phyloP scores from a whole-genome alignment of 2,888 invertebrate genomes.

The Drosophila trichaetosa region DNA sequence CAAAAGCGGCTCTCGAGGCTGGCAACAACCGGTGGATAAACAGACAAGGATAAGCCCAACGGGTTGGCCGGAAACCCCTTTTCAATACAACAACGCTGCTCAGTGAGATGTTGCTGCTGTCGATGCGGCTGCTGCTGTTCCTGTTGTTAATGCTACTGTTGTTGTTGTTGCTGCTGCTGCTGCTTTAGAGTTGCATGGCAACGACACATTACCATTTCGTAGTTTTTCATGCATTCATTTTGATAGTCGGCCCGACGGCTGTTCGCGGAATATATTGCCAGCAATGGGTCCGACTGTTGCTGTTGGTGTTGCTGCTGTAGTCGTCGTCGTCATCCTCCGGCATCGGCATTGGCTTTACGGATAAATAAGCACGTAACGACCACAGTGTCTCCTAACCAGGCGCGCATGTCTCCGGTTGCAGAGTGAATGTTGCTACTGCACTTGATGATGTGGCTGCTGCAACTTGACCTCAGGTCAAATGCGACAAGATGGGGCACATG shows the following conservation, averaged over 20 bases:
- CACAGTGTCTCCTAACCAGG: conserved; percentile 29
- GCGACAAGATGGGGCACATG: conserved; percentile 66
- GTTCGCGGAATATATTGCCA: conserved; percentile 58
- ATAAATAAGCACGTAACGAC: conserved; percentile 61
- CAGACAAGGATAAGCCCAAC: conserved; percentile 54
- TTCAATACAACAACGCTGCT: conserved; percentile 49
- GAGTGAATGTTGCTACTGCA: conserved; percentile 19
- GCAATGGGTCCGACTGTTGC: conserved; percentile 9
- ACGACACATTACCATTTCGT: conserved; percentile 73
- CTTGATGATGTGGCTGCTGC: conserved; percentile 32
- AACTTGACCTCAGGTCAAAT: conserved; percentile 78
- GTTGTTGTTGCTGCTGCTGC: conserved; percentile 13
- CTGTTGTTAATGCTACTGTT: background rate
- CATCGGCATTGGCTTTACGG: conserved; percentile 57
- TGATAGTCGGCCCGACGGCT: conserved; percentile 61
- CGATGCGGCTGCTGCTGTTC: conserved; percentile 18
- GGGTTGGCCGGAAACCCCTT: conserved; percentile 39
- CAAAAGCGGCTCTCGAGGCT: conserved; percentile 63
- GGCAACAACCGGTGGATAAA: conserved; percentile 58
- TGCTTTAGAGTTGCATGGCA: conserved; percentile 52
- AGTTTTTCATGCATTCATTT: conserved; percentile 79
- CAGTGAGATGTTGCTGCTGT: conserved; percentile 31
- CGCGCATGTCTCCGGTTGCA: conserved; percentile 42
- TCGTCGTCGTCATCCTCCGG: conserved; percentile 6
- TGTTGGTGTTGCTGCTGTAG: background rate